Evolutionary conservation across 1,140 invertebrate species (phyloP).

Genomic region (Anoplolepis gracilipes): DNA sequence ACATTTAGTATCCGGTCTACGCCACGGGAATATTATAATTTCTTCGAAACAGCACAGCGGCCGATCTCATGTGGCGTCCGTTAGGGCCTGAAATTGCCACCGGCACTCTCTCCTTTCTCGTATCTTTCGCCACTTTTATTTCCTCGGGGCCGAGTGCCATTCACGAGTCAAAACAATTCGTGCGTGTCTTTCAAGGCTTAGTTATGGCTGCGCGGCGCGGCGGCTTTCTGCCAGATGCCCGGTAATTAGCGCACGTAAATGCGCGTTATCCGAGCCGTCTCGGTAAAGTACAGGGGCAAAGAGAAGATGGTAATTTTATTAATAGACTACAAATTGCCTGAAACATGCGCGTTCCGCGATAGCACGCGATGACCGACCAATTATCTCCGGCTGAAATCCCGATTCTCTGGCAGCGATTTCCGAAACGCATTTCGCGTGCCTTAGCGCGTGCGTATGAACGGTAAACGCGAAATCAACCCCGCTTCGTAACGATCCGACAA

Average conservation of each 20-base stretch:
- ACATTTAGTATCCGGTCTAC: conserved; percentile 4
- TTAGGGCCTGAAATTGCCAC: neutral
- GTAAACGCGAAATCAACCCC: neutral
- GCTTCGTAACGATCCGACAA: conserved; percentile 19
- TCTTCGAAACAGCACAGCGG: neutral
- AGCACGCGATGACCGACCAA: conserved; percentile 67
- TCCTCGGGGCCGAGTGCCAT: conserved; percentile 1
- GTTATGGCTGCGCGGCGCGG: conserved; percentile 16
- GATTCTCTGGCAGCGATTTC: conserved; percentile 37
- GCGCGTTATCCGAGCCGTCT: conserved; percentile 29
- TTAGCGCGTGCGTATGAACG: conserved; percentile 20
- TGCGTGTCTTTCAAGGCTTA: conserved; percentile 17
- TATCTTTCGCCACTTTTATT: conserved; percentile 39
- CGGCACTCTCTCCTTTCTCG: neutral
- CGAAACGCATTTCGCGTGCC: conserved; percentile 36
- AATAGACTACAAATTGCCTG: conserved; percentile 75
- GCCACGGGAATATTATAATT: neutral
- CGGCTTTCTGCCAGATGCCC: conserved; percentile 60
- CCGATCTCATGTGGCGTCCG: neutral
- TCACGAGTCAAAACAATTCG: conserved; percentile 38
- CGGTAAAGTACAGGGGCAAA: conserved; percentile 28
- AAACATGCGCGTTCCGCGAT: conserved; percentile 57
- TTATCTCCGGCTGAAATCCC: conserved; percentile 57
- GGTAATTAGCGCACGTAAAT: conserved; percentile 69
- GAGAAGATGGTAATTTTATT: conserved; percentile 69